phyloP scores from a whole-genome alignment of 1,140 invertebrate genomes.

The Rhyacophila brunnea region DNA sequence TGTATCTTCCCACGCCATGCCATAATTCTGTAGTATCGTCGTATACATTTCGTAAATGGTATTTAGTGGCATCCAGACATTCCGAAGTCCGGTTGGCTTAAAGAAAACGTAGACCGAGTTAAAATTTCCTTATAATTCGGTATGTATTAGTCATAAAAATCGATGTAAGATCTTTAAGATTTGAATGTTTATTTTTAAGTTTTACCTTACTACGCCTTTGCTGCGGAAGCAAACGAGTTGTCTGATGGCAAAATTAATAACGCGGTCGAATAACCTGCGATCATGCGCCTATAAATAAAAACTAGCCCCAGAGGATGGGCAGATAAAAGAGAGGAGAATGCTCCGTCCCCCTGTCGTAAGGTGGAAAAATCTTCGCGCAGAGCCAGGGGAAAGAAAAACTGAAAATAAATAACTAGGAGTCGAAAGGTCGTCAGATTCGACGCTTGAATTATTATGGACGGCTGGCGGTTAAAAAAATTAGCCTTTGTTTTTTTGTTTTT shows the following conservation, averaged over 20 bases:
- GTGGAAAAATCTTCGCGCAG: background rate
- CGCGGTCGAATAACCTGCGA: slow-evolving; percentile 36
- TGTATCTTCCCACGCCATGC: too few species aligned
- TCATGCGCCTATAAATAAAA: slow-evolving; percentile 36
- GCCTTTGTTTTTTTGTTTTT: too few species aligned
- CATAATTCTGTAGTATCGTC: too few species aligned
- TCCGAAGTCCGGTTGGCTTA: too few species aligned
- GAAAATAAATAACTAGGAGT: slow-evolving; percentile 35
- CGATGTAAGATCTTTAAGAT: too few species aligned
- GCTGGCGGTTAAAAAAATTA: slow-evolving; percentile 4
- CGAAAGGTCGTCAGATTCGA: slow-evolving; percentile 35
- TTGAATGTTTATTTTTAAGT: too few species aligned
- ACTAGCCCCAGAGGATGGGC: slow-evolving; percentile 23
- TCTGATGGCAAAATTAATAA: slow-evolving; percentile 34
- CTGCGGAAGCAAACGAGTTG: slow-evolving; percentile 30
- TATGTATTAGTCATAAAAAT: too few species aligned
- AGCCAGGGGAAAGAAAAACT: slow-evolving; percentile 15
- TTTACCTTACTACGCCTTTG: too few species aligned
- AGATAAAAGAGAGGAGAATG: slow-evolving; percentile 20
- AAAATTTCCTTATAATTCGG: too few species aligned
- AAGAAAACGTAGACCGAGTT: too few species aligned
- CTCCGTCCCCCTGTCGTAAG: background rate
- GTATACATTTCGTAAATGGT: too few species aligned
- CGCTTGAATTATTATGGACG: slow-evolving; percentile 34
- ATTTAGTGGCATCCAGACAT: too few species aligned